Evolutionary conservation across 2,888 invertebrate species (phyloP), one percentile per base, ranked within the genome.

Genomic region (Yponomeuta sedellus): DNA sequence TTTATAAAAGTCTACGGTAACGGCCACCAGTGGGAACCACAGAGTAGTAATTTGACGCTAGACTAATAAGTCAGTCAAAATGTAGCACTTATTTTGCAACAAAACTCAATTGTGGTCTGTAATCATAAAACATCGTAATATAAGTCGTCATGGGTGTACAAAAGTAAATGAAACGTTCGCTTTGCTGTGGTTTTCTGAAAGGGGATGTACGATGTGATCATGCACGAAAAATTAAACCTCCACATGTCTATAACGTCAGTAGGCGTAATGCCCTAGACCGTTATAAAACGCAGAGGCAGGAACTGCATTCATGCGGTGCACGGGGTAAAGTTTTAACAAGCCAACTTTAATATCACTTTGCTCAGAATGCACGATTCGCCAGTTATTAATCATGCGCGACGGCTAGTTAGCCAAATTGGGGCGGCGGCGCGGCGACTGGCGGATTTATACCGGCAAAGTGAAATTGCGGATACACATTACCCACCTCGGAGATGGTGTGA

Each of bases 281-380:
- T 40, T 61, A 52, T 52, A 52, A 34, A 68, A 68, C 63, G 67
- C 68, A 64, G 59, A 63, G 20, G 64, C 66, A 28, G 56, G 28
- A 83, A 83, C 82, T 85, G 77, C 78, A 83, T 83, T 83, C 77
- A 76, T 82, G 83, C 85, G 77, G 79, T 77, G 83, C 82, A 79
- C 79, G 79, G 77, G 79, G 69, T 82, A 83, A 90, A 90, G 89
- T 91, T 91, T 89, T 91, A 91, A 91, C 91, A 89, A 91, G 90
- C 86, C 88, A 90, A 91, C 91, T 91, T 67, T 90, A 89, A 90
- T 91, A 89, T 90, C 91, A 89, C 88, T 90, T 87, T 82, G 80
- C 83, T 75, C 80, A 81, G 84, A 86, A 88, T 86, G 84, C 86
- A 83, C 86, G 83, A 88, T 86, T 85, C 88, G 80, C 85, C 83